phyloP scores from a whole-genome alignment of 2,113 vertebrate genomes.

The Argyrosomus japonicus region DNA sequence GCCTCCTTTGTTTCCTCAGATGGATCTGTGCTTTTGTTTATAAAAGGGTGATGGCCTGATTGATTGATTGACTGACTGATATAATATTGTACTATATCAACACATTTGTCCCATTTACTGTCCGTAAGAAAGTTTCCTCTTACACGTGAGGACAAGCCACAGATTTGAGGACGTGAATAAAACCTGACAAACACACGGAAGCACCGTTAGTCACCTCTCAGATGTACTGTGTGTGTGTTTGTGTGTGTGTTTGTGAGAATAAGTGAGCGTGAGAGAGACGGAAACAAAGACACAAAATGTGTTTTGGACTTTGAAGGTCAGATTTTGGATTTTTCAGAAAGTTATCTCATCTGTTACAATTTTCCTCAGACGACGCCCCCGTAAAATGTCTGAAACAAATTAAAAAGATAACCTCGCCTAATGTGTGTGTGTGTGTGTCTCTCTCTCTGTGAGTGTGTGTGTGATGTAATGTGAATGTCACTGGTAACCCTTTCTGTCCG shows the following conservation, averaged over 20 bases:
- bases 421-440: not conserved
- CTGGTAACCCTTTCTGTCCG: slow-evolving; percentile 24
- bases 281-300: not conserved
- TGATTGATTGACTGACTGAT: too few species aligned
- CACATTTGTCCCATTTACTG: not conserved
- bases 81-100: not conserved
- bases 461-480: not conserved
- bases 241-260: not conserved
- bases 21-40: too few species aligned
- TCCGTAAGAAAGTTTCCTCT: not conserved
- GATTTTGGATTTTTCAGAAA: not conserved
- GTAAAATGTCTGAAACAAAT: slow-evolving; percentile 14
- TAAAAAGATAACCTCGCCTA: not conserved
- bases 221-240: not conserved
- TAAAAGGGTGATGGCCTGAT: too few species aligned
- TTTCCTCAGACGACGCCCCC: not conserved
- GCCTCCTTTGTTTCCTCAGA: too few species aligned
- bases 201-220: not conserved
- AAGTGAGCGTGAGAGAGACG: not conserved
- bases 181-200: slow-evolving; percentile 9
- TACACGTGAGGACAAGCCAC: slow-evolving; percentile 18
- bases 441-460: too few species aligned
- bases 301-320: slow-evolving; percentile 43
- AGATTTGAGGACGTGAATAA: not conserved
- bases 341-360: not conserved